Base-by-base conservation (phyloP, 1,140 invertebrate genomes). In the Diabrotica undecimpunctata region DNA sequence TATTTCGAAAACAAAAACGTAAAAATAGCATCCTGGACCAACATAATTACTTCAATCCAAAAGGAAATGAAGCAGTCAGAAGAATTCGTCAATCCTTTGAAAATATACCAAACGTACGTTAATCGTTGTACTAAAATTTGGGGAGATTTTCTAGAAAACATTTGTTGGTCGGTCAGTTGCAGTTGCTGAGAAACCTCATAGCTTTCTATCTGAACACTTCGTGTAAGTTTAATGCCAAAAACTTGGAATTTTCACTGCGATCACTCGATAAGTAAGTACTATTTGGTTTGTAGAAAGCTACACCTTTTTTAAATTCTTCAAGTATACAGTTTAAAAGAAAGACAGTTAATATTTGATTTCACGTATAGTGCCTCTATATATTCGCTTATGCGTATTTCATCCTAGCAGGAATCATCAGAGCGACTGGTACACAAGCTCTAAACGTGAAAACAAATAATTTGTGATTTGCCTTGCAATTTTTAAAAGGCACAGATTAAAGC, bases 211-310 rank as follows among this genome's bases (percentile, higher is more conserved):
- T 99, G n/a, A 93, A 92, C 72, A 93, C 89, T 2, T 89, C 88
- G 12, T 94, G 93, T 74, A 95, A 94, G 83, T 96, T 96, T 82
- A 91, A 98, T 82, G 93, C 95, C 0, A 95, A 95, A 73, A 88
- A 95, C 77, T 84, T 98, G 71, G 90, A 92, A 74, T 85, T 89
- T 36, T 88, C 92, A 13, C 79, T 97, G 11, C 83, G 88, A 72
- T 90, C 90, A 5, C 80, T 97, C 54, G 97, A 97, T 80, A 86
- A 89, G 94, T 96, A 85, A 83, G 83, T 81, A 67, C 64, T 70
- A 61, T 11, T 35, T 25, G 4, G 25, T 25, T 25, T 25, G 25
- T 25, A 25, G 25, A 25, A 25, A n/a, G n/a, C n/a, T n/a, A n/a
- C n/a, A n/a, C n/a, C n/a, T n/a, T n/a, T n/a, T n/a, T n/a, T n/a